A percentile compares a stretch with the other conserved stretches of the same genome.
Conservation (phyloP, 2,113 vertebrate genomes). For the Kryptolebias marmoratus region DNA sequence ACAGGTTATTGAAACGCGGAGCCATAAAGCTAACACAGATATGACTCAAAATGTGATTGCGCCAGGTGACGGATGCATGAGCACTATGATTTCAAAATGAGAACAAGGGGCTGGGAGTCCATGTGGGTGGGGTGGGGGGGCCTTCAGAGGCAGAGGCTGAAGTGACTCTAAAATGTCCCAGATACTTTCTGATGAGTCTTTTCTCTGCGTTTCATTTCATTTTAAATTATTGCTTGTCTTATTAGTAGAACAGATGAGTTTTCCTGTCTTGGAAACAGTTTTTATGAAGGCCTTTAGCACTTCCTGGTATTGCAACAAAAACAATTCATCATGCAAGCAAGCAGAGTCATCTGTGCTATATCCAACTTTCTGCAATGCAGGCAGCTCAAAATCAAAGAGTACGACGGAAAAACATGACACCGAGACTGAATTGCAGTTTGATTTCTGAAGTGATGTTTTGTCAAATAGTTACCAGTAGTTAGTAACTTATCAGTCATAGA, state of each 20-base stretch:
- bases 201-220: neutral
- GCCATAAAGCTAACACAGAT: constrained; percentile 71
- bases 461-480: too few relatives aligned
- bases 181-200: neutral
- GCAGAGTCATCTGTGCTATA: neutral
- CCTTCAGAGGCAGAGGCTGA: constrained; percentile 17
- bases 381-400: too few relatives aligned
- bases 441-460: too few relatives aligned
- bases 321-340: neutral
- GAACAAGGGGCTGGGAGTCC: constrained; percentile 44
- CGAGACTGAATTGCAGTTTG: too few relatives aligned
- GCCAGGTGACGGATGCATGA: constrained; percentile 66
- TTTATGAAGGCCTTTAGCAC: neutral
- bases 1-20: constrained; percentile 64
- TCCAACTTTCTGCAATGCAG: neutral
- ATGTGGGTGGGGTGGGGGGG: constrained; percentile 22
- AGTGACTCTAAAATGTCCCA: neutral
- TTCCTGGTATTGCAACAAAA: neutral
- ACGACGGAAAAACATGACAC: neutral
- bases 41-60: constrained; percentile 63
- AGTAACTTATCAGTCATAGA: too few relatives aligned
- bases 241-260: neutral
- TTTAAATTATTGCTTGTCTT: neutral
- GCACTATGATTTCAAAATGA: constrained; percentile 61
- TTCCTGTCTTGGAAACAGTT: neutral